phyloP scores from a whole-genome alignment of 2,113 vertebrate genomes.

The Prietella phreatophila region DNA sequence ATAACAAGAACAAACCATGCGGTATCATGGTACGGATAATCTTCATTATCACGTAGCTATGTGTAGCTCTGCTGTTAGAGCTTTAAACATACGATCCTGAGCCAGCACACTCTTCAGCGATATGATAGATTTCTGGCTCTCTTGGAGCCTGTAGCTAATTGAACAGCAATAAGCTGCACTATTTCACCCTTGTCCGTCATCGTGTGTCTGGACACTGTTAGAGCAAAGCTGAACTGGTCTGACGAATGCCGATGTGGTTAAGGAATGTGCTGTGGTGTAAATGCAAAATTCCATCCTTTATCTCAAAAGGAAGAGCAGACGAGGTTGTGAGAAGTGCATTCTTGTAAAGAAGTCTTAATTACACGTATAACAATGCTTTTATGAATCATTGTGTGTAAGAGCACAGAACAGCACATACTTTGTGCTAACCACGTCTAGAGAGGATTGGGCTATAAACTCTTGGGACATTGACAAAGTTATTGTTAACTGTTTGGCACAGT shows the following conservation, averaged over 20 bases:
- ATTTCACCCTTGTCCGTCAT: conserved; percentile 52
- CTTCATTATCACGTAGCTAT: conserved; percentile 12
- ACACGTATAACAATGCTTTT: background rate
- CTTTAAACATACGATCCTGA: conserved; percentile 28
- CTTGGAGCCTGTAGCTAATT: conserved; percentile 62
- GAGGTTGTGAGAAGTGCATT: conserved; percentile 6
- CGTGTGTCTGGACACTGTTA: conserved; percentile 64
- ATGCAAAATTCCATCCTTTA: conserved; percentile 53
- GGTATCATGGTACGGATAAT: conserved; percentile 25
- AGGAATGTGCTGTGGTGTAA: conserved; percentile 44
- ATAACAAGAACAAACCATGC: conserved; percentile 15
- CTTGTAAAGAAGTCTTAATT: background rate
- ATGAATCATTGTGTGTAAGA: background rate
- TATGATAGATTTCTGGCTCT: conserved; percentile 40
- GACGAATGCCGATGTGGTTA: conserved; percentile 58
- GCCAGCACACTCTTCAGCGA: conserved; percentile 29
- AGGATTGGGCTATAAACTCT: background rate
- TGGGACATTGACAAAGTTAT: background rate
- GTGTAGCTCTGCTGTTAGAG: conserved; percentile 12
- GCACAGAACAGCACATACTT: background rate
- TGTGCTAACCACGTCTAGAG: background rate
- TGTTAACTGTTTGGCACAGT: background rate
- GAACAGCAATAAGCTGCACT: conserved; percentile 59
- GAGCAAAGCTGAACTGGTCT: conserved; percentile 51
- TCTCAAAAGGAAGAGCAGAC: conserved; percentile 51